A percentile compares a stretch with the other conserved stretches of the same genome.
phyloP scores from a whole-genome alignment of 2,113 vertebrate species.

The Aegithalos caudatus region DNA sequence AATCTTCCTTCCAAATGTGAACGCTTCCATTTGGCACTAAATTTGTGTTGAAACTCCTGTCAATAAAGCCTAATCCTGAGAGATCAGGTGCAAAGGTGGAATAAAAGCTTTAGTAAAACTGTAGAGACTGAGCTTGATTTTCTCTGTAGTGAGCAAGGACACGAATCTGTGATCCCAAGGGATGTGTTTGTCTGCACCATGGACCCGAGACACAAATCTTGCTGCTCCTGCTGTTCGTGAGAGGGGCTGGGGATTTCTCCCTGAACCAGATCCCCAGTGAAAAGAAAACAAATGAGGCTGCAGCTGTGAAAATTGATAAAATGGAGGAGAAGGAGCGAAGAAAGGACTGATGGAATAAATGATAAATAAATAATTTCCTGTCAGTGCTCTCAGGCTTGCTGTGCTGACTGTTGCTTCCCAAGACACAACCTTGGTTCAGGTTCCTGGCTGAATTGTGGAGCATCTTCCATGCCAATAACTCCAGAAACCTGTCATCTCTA shows the following conservation, averaged over 20 bases:
- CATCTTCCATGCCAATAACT: background rate
- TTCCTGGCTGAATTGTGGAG: background rate
- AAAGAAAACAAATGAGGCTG: background rate
- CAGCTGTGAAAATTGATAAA: background rate
- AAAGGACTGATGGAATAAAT: background rate
- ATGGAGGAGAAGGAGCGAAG: background rate
- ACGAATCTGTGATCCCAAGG: background rate
- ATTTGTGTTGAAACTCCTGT: background rate
- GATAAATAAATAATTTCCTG: conserved; percentile 23
- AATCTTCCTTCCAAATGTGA: background rate
- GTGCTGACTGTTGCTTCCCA: background rate
- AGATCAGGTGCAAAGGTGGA: background rate
- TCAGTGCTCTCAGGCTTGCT: background rate
- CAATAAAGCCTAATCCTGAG: background rate
- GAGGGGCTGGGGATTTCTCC: background rate
- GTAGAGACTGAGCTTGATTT: background rate
- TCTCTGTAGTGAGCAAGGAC: background rate
- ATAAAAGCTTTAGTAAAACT: background rate
- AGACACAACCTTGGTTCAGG: background rate
- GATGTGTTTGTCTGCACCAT: background rate
- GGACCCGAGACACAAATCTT: background rate
- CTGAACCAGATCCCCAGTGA: background rate
- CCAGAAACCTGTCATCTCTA: background rate
- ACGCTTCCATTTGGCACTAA: background rate
- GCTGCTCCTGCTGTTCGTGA: background rate